Conservation (phyloP, 1,140 invertebrate genomes). For the Drosophila funebris region DNA sequence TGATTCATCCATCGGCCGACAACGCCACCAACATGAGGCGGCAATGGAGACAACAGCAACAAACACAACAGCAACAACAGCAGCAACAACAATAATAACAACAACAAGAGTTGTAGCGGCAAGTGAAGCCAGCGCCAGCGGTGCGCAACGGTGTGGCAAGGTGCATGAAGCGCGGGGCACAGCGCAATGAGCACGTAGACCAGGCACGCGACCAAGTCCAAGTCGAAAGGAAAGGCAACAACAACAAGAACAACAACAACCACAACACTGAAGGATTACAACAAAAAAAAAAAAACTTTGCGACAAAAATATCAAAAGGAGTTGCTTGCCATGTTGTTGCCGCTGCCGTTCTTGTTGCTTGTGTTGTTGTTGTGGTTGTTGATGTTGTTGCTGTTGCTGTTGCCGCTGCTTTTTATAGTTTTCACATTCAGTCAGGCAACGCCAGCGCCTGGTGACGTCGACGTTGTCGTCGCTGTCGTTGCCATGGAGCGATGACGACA, state of each 20-base stretch:
- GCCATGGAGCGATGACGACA: conserved; percentile 77
- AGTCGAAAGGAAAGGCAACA: conserved; percentile 31
- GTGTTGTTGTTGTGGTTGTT: conserved; percentile 9
- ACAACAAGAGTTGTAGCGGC: not conserved
- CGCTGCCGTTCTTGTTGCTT: not conserved
- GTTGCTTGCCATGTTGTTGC: conserved; percentile 10
- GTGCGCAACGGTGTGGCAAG: conserved; percentile 43
- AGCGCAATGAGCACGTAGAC: conserved; percentile 24
- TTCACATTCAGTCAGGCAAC: conserved; percentile 45
- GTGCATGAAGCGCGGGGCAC: not conserved
- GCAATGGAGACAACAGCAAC: conserved; percentile 16
- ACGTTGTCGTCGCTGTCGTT: conserved; percentile 59
- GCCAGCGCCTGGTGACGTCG: conserved; percentile 58
- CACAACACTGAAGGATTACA: conserved; percentile 35
- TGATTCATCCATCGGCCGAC: conserved; percentile 37
- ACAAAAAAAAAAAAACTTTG: conserved; percentile 20
- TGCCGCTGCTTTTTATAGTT: conserved; percentile 51
- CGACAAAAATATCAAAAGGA: conserved; percentile 55
- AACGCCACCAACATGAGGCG: conserved; percentile 18
- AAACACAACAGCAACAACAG: not conserved
- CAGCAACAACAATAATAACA: not conserved
- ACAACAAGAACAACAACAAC: conserved; percentile 14
- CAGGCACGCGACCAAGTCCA: conserved; percentile 67
- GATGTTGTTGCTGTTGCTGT: not conserved
- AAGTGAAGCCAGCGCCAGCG: conserved; percentile 36